Percentiles rank a stretch among this genome's conserved stretches.
Conservation (phyloP, 2,113 vertebrate genomes). For the Spermophilus dauricus region DNA sequence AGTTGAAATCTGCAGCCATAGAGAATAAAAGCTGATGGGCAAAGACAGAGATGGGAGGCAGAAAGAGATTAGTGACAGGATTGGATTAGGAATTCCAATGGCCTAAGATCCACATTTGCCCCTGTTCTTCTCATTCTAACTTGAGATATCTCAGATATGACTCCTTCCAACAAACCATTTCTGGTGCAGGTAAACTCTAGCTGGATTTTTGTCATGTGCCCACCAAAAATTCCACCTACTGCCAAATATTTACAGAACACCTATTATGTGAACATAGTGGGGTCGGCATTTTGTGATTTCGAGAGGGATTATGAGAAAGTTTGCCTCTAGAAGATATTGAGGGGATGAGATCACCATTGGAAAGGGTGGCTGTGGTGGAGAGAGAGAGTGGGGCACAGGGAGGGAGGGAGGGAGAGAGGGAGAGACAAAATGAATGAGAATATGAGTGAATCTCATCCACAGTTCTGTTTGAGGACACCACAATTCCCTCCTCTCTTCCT, state of each 20-base stretch:
- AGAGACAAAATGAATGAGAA: background rate
- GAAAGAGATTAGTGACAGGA: background rate
- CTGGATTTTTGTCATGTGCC: background rate
- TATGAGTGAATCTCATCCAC: background rate
- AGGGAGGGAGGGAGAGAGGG: background rate
- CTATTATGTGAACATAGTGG: background rate
- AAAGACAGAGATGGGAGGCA: background rate
- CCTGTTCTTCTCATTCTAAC: background rate
- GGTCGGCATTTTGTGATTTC: slow-evolving; percentile 1
- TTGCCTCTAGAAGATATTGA: background rate
- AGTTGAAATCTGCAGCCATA: background rate
- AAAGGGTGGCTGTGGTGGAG: background rate
- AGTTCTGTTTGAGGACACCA: background rate
- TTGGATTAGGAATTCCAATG: background rate
- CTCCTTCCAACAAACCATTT: background rate
- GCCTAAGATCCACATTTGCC: background rate
- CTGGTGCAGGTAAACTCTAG: background rate
- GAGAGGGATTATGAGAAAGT: background rate
- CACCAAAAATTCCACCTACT: background rate
- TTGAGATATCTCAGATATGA: background rate
- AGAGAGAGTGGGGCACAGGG: background rate
- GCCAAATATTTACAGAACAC: background rate
- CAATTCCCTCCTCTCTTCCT: background rate
- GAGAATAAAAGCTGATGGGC: background rate
- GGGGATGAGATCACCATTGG: background rate